These are phyloP conservation scores for Caenorhabditis doughertyi DNA, from an alignment of 2,888 invertebrate species.

Conservation along the genomic window DNA sequence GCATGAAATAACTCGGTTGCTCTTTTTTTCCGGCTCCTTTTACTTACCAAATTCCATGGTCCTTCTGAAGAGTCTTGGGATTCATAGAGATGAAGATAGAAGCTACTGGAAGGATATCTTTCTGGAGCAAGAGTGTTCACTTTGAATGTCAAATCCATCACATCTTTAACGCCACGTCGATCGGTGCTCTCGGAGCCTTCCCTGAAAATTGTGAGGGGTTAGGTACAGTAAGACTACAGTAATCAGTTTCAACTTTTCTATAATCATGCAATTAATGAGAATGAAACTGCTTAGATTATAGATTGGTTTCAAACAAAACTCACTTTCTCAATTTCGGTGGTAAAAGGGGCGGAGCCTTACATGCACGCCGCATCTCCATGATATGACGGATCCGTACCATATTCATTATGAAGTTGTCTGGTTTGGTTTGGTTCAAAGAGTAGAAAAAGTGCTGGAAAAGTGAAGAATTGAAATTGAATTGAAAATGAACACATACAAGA, in stretches of 20 bases:
- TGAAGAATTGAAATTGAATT: neutral
- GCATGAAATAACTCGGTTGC: slow-evolving; percentile 38
- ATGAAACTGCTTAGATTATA: too few species aligned
- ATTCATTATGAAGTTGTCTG: slow-evolving; percentile 71
- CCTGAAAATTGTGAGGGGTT: slow-evolving; percentile 37
- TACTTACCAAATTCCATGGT: slow-evolving; percentile 74
- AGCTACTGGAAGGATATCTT: slow-evolving; percentile 30
- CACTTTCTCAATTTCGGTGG: slow-evolving; percentile 74
- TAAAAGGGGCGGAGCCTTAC: slow-evolving; percentile 75
- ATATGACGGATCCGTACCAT: slow-evolving; percentile 78
- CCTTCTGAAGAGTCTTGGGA: slow-evolving; percentile 70
- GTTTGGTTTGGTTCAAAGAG: neutral
- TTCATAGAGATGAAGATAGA: slow-evolving; percentile 66
- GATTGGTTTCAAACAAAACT: neutral
- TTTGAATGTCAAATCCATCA: slow-evolving; percentile 54
- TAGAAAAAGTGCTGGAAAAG: neutral
- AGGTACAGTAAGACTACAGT: too few species aligned
- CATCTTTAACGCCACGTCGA: slow-evolving; percentile 54
- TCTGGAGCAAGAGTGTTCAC: slow-evolving; percentile 45
- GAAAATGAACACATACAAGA: neutral
- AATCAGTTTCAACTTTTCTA: too few species aligned
- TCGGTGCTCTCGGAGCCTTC: slow-evolving; percentile 50
- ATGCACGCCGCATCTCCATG: slow-evolving; percentile 75
- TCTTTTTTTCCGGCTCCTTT: too few species aligned
- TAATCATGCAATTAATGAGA: too few species aligned